These are phyloP conservation scores for Chaetops frenatus DNA, from an alignment of 2,113 vertebrate genomes.

Conservation along the genomic window DNA sequence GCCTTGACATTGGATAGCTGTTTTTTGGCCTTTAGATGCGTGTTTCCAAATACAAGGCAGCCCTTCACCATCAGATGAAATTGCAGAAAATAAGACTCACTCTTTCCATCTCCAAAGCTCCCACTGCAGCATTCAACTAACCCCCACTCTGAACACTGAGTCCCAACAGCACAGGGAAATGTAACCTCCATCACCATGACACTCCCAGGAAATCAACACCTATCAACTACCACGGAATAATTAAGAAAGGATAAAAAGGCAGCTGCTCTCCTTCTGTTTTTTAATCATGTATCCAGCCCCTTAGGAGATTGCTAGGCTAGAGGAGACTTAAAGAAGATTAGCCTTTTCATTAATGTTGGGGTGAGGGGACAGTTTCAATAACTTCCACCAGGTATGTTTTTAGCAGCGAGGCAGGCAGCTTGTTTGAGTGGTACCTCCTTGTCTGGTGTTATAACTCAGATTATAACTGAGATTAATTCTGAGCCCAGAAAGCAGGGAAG, in stretches of 20 bases:
- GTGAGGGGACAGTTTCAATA: conserved; percentile 30
- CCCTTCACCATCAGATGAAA: conserved; percentile 24
- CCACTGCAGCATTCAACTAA: background rate
- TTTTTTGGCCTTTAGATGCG: conserved; percentile 44
- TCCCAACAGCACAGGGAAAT: conserved; percentile 66
- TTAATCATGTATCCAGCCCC: conserved; percentile 74
- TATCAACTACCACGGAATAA: conserved; percentile 56
- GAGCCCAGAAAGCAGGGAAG: background rate
- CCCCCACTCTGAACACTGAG: conserved; percentile 58
- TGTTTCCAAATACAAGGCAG: conserved; percentile 43
- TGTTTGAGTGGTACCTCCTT: background rate
- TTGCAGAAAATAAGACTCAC: conserved; percentile 17
- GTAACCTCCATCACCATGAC: conserved; percentile 57
- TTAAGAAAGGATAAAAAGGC: conserved; percentile 74
- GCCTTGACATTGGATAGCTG: conserved; percentile 66
- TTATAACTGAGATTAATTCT: background rate
- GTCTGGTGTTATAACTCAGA: background rate
- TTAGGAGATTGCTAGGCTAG: conserved; percentile 78
- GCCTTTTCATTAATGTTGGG: conserved; percentile 63
- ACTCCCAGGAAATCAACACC: conserved; percentile 63
- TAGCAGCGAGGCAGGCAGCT: background rate
- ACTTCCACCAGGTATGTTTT: background rate
- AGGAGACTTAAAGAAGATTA: conserved; percentile 77
- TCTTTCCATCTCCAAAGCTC: conserved; percentile 32
- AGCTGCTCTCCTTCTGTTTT: conserved; percentile 71